phyloP scores from a whole-genome alignment of 2,888 invertebrate genomes.

The Thereva unica region DNA sequence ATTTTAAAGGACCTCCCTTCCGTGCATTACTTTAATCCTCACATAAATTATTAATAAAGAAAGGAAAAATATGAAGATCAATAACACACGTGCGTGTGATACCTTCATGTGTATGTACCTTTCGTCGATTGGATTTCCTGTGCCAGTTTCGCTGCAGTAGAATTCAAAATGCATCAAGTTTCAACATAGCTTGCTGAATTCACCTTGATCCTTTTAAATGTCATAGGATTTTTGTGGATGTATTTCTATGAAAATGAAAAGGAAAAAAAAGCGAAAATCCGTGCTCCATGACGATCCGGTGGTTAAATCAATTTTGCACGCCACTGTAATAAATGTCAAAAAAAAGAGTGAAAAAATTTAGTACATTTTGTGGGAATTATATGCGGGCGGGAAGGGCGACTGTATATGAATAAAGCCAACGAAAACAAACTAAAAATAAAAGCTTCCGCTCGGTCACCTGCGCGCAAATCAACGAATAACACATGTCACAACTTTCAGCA shows the following conservation, averaged over 20 bases:
- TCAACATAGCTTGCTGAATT: no score
- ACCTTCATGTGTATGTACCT: no score
- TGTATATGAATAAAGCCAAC: not conserved
- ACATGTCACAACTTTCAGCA: constrained; percentile 22
- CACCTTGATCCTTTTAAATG: not conserved
- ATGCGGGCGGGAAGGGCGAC: no score
- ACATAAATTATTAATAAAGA: no score
- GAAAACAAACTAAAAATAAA: constrained; percentile 19
- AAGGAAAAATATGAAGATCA: no score
- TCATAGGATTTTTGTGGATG: not conserved
- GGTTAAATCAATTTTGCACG: constrained; percentile 25
- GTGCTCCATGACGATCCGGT: not conserved
- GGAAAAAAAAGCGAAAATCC: constrained; percentile 10
- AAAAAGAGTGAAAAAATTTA: constrained; percentile 6
- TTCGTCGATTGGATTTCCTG: no score
- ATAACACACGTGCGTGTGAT: no score
- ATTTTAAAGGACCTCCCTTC: no score
- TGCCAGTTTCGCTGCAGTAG: no score
- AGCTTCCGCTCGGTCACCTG: constrained; percentile 35
- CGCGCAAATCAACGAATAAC: constrained; percentile 29
- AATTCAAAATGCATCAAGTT: no score
- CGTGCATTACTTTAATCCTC: no score
- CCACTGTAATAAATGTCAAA: constrained; percentile 23
- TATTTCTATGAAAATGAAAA: constrained; percentile 14
- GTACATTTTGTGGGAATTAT: constrained; percentile 10